Evolutionary conservation across 2,888 invertebrate genomes (phyloP), one percentile per base, ranked within the genome.

Genomic region (Cremastobaeus sp.): DNA sequence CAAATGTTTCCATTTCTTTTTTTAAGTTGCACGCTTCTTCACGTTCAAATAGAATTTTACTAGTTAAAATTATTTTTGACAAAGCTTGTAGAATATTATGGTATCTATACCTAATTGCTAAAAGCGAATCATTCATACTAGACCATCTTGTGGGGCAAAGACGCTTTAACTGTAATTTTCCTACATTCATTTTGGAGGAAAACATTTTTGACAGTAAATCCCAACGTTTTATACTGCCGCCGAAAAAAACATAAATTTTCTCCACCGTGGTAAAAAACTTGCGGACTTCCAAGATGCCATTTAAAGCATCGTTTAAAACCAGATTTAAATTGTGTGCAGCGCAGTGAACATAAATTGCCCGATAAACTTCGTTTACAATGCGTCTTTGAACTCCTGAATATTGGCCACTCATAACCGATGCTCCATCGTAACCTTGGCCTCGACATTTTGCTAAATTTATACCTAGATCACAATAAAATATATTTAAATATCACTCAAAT

Each of bases 141-240:
- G 81, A 77, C 81, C 81, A 83, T 71, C 81, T 79, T 65, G 83
- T 82, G 30, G 82, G 81, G 79, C 52, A 32, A 3, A 34, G 11
- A 39, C 65, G 55, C n/a, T 82, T 82, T 59, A 82, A 59, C 77
- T 78, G 79, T 77, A 83, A 79, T 66, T 81, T 69, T 35, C 74
- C 78, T 30, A 52, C 60, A 39, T 79, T 50, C 32, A 77, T 76
- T 72, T 76, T 65, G n/a, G 77, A 57, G 34, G 77, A 79, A 14
- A 45, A 65, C 48, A 77, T 79, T 69, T 77, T 77, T 43, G 76
- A 77, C 35, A 81, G 39, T 43, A 81, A 75, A 65, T 77, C 77
- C 82, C 82, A 81, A 45, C 77, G 76, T 48, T 78, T 79, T 48
- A 68, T 50, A 17, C 68, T 68, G 18, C 0, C 35, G 9, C 20